These are phyloP conservation scores for Cosmorhoe ocellata DNA, from an alignment of 2,888 invertebrate genomes.

Conservation along the genomic window DNA sequence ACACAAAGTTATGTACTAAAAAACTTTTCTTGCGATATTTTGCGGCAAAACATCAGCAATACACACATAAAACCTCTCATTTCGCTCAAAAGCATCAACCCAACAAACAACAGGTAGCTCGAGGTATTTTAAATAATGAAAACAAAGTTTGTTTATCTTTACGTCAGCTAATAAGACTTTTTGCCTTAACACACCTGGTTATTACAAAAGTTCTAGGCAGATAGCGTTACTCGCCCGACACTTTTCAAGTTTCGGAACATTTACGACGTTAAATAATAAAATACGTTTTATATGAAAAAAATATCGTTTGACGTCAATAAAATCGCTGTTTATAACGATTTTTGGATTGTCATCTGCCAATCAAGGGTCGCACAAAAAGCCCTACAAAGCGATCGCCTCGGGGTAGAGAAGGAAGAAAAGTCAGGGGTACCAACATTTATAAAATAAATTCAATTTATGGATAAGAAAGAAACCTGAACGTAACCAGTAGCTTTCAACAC, in stretches of 20 bases:
- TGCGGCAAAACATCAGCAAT: slow-evolving; percentile 17
- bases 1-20: background rate
- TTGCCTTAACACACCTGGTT: slow-evolving; percentile 35
- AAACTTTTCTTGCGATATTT: slow-evolving; percentile 18
- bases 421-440: slow-evolving; percentile 19
- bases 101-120: slow-evolving; percentile 31
- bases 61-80: slow-evolving; percentile 23
- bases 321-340: slow-evolving; percentile 47
- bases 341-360: slow-evolving; percentile 58
- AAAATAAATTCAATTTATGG: too few relatives aligned
- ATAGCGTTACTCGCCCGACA: slow-evolving; percentile 27
- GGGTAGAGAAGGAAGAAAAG: slow-evolving; percentile 25
- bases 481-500: too few relatives aligned
- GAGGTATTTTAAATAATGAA: slow-evolving; percentile 34
- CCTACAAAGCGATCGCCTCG: slow-evolving; percentile 48
- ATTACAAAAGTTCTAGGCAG: slow-evolving; percentile 34
- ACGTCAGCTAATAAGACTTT: slow-evolving; percentile 35
- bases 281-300: slow-evolving; percentile 29
- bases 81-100: slow-evolving; percentile 17
- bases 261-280: slow-evolving; percentile 29
- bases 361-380: slow-evolving; percentile 41
- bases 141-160: slow-evolving; percentile 35
- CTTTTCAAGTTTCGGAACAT: slow-evolving; percentile 28
- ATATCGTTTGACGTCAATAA: slow-evolving; percentile 40
- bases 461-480: too few relatives aligned